Evolutionary conservation across 37 sponge, comb jelly and placozoan species (phyloP).

Genomic region (Axinella damicornis): DNA sequence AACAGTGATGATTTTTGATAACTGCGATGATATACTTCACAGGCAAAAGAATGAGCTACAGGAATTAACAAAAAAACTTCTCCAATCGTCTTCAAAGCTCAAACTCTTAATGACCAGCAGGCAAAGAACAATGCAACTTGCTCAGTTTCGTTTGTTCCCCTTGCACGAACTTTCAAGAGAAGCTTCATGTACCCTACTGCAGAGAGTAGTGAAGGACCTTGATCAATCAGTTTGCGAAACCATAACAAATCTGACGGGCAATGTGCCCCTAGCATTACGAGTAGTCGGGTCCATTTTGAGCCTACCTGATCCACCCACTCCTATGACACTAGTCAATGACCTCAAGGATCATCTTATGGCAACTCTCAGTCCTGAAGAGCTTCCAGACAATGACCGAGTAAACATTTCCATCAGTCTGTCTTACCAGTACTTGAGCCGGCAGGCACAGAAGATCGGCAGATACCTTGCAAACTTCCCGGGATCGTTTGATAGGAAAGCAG

Average conservation of each 20-base stretch:
- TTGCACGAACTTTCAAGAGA: no score
- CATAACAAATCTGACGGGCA: constrained; percentile 38
- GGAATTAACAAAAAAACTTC: not conserved
- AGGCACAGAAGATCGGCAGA: not conserved
- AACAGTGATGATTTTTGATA: constrained; percentile 21
- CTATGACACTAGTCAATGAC: constrained; percentile 1
- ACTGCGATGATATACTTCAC: constrained; percentile 29
- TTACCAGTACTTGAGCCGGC: constrained; percentile 16
- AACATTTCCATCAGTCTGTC: constrained; percentile 33
- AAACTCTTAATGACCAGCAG: constrained; percentile 14
- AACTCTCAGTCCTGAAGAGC: constrained; percentile 15
- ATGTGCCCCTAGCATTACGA: constrained; percentile 49
- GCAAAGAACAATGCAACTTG: no score
- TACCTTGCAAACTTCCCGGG: constrained; percentile 42
- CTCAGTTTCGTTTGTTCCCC: no score
- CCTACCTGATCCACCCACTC: constrained; percentile 6
- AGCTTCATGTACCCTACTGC: no score
- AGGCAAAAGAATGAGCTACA: not conserved
- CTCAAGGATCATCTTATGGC: constrained; percentile 13
- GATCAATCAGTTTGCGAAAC: not conserved
- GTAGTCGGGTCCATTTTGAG: constrained; percentile 39
- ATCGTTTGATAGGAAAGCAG: constrained; percentile 20
- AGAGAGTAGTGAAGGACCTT: no score
- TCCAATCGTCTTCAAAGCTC: not conserved
- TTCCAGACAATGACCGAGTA: not conserved